These are phyloP conservation scores for Hypena proboscidalis DNA, from an alignment of 2,888 invertebrate genomes.

Conservation along the genomic window DNA sequence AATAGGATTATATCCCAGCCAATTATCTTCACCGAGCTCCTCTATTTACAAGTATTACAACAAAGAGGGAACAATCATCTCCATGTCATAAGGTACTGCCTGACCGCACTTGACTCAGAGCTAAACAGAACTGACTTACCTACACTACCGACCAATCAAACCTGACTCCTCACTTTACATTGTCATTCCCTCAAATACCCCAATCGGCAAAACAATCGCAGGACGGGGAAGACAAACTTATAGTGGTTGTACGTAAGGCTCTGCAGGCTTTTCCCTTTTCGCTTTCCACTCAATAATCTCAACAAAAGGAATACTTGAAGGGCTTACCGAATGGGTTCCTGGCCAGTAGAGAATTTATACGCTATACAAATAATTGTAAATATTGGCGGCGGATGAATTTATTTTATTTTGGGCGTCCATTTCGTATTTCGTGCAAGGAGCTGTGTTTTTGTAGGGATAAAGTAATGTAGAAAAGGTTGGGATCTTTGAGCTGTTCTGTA, in stretches of 20 bases:
- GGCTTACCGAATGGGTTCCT: constrained; percentile 45
- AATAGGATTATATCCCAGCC: constrained; percentile 25
- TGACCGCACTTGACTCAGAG: constrained; percentile 47
- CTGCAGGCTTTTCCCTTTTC: constrained; percentile 55
- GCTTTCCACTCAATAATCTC: constrained; percentile 63
- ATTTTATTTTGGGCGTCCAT: constrained; percentile 18
- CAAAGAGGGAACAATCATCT: constrained; percentile 45
- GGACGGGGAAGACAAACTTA: constrained; percentile 14
- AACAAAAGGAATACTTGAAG: constrained; percentile 62
- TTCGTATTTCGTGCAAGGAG: constrained; percentile 10
- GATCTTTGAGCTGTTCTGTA: background rate
- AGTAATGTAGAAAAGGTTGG: background rate
- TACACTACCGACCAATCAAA: constrained; percentile 22
- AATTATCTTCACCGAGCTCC: constrained; percentile 27
- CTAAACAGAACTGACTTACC: constrained; percentile 35
- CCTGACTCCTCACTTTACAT: constrained; percentile 20
- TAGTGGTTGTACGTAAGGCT: constrained; percentile 35
- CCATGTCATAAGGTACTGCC: constrained; percentile 39
- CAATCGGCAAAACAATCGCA: background rate
- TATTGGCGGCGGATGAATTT: constrained; percentile 29
- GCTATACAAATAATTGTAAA: constrained; percentile 42
- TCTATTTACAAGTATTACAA: constrained; percentile 42
- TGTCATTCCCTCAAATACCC: constrained; percentile 4
- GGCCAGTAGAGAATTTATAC: constrained; percentile 47
- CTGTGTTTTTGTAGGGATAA: constrained; percentile 1